phyloP scores from a whole-genome alignment of 2,797 vertebrate genomes.

The Florisuga fusca region DNA sequence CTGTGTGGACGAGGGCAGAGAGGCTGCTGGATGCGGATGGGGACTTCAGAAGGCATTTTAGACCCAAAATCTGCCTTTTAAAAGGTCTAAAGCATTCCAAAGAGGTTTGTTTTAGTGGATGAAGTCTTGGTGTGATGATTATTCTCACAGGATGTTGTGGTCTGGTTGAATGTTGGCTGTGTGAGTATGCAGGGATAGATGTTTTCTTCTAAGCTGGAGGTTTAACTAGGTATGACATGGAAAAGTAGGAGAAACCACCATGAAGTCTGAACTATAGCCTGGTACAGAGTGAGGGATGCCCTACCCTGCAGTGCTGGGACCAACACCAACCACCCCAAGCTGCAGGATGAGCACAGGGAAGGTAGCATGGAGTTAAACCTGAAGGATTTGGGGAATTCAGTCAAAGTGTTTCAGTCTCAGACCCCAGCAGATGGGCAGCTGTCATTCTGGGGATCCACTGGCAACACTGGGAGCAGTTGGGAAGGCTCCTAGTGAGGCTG shows the following conservation, averaged over 20 bases:
- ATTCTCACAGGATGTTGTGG: neutral
- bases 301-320: accelerated
- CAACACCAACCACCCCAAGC: accelerated
- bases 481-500: neutral
- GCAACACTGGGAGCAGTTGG: neutral
- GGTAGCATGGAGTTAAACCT: neutral
- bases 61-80: neutral
- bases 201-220: neutral
- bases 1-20: neutral
- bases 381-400: neutral
- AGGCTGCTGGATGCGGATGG: neutral
- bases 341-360: accelerated
- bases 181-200: neutral
- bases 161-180: accelerated
- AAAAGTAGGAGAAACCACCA: neutral
- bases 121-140: neutral
- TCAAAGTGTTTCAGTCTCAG: neutral
- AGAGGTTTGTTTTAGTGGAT: neutral
- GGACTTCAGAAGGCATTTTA: neutral
- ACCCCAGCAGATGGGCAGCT: neutral
- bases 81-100: neutral
- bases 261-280: neutral
- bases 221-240: neutral
- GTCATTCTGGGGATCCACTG: neutral
- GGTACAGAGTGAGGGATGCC: neutral